phyloP scores from a whole-genome alignment of 2,888 invertebrate species.

The Dyspetes luteomarginatus region DNA sequence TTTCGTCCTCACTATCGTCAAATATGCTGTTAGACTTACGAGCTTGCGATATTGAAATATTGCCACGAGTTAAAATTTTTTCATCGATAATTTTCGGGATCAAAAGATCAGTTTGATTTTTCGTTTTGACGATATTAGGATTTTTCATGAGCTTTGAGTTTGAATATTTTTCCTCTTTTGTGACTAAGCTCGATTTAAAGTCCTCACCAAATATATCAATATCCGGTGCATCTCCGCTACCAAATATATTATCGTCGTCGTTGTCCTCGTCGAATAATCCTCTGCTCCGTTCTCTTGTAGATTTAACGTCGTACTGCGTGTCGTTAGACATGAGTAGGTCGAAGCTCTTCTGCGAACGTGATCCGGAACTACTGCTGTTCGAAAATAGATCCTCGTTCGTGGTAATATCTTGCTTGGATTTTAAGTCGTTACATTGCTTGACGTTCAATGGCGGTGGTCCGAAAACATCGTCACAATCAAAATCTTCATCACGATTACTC shows the following conservation, averaged over 20 bases:
- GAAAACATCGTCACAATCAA: constrained; percentile 77
- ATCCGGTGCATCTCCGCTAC: constrained; percentile 51
- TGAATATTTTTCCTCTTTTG: background rate
- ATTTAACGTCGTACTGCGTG: constrained; percentile 68
- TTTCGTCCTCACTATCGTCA: constrained; percentile 74
- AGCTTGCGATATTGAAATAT: constrained; percentile 38
- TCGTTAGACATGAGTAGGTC: constrained; percentile 69
- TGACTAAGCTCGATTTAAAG: constrained; percentile 21
- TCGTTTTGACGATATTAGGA: background rate
- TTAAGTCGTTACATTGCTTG: constrained; percentile 70
- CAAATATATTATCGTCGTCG: constrained; percentile 77
- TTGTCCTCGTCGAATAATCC: constrained; percentile 77
- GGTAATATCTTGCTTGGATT: constrained; percentile 75
- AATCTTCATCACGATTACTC: constrained; percentile 69
- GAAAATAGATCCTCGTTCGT: constrained; percentile 80
- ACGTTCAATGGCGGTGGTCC: constrained; percentile 80
- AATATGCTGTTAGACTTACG: constrained; percentile 71
- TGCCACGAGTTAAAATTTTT: background rate
- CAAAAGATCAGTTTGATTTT: constrained; percentile 36
- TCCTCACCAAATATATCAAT: constrained; percentile 69
- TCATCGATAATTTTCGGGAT: background rate
- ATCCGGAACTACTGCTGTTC: constrained; percentile 75
- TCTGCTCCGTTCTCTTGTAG: constrained; percentile 64
- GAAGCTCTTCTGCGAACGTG: constrained; percentile 76
- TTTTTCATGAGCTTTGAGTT: background rate